A percentile compares a stretch with the other conserved stretches of the same genome.
Conservation (phyloP, 2,113 vertebrate genomes). For the Hypocryptadius cinnamomeus region DNA sequence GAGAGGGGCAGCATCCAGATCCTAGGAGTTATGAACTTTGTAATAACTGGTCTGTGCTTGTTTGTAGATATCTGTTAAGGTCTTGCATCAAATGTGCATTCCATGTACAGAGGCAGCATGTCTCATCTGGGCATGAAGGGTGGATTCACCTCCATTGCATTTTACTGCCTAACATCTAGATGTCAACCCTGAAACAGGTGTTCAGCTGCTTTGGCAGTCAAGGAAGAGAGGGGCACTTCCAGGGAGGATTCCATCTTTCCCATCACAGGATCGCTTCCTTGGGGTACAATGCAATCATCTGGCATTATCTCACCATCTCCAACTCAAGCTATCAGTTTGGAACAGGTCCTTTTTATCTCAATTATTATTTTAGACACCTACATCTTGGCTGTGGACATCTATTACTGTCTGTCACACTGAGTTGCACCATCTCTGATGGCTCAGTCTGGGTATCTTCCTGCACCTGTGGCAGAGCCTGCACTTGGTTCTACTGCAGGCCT, state of each 20-base stretch:
- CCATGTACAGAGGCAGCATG: not conserved
- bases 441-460: not conserved
- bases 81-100: not conserved
- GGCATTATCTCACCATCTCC: not conserved
- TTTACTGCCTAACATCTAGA: not conserved
- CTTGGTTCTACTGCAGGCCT: not conserved
- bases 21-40: not conserved
- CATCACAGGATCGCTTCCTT: accelerated
- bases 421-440: not conserved
- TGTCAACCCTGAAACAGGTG: not conserved
- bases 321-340: not conserved
- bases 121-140: not conserved
- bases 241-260: not conserved
- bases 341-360: not conserved
- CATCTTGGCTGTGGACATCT: not conserved
- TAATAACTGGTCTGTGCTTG: not conserved
- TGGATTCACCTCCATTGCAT: not conserved
- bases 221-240: not conserved
- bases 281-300: not conserved
- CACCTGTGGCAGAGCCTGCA: not conserved
- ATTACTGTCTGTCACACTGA: not conserved
- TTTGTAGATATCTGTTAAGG: not conserved
- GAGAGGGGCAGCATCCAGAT: not conserved
- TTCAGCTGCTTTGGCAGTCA: not conserved
- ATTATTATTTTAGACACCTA: not conserved